Base-by-base conservation (phyloP, 2,797 vertebrate genomes). In the Sebastes steindachneri region DNA sequence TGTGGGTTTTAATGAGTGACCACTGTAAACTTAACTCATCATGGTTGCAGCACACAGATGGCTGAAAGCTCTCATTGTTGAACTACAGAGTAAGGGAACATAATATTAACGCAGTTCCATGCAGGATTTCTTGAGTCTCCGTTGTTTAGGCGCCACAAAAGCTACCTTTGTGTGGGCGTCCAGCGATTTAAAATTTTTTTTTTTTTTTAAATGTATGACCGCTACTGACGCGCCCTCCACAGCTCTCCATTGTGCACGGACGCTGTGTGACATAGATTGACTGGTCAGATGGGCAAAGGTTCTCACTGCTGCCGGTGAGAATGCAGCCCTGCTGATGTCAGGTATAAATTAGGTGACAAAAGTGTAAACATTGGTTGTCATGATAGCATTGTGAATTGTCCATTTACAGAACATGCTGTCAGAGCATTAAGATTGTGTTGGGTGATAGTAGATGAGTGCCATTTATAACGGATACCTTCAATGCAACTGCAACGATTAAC, bases 111-210 rank as follows among this genome's bases (percentile, higher is more conserved):
- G n/a, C 63, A 88, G 48, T 78, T 78, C 2, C 29, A 72, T 23
- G 15, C 71, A 81, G 29, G 73, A 41, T 59, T 68, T 79, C 67
- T 89, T 88, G 69, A 87, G 73, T 59, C 37, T 45, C 54, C 54
- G 83, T 89, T 88, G 80, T 87, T 89, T 84, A 76, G 57, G 25
- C 2, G 17, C 23, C 37, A 92, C 81, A 91, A 89, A 89, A 85
- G 88, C 68, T 79, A 79, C 77, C 76, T 91, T 89, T 93, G 90
- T 92, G 85, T 86, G 88, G 83, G 86, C 72, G 78, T 88, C 76
- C 74, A 53, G 60, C 7, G 7, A 64, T 82, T 85, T 11, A 23
- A 23, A 23, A 14, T 35, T 12, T 9, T 31, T 31, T 9, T 35
- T 12, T 37, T 37, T 37, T 14, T 37, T 77, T 75, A 69, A 82